A percentile compares a stretch with the other conserved stretches of the same genome.
Evolutionary conservation across 2,888 invertebrate genomes (phyloP).

Genomic region (Macrosiphum euphorbiae): DNA sequence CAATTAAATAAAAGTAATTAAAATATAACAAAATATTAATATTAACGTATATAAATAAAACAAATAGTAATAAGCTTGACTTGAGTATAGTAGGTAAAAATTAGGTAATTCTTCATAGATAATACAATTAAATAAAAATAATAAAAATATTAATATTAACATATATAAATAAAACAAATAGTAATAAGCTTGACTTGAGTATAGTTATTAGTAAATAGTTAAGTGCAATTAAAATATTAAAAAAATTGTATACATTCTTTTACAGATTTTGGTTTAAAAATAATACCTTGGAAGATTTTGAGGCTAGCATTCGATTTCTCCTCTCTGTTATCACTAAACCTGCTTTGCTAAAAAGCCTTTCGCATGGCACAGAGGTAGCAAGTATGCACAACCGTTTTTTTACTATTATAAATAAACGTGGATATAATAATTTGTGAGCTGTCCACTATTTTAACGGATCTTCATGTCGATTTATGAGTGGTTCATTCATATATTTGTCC

Average conservation of each 20-base stretch:
- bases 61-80: no score
- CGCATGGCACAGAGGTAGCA: conserved; percentile 68
- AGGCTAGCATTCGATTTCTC: background rate
- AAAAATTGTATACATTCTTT: background rate
- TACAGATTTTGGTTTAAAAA: conserved; percentile 65
- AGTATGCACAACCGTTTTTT: conserved; percentile 66
- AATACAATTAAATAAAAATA: no score
- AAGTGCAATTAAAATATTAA: no score
- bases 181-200: no score
- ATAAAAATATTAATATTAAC: no score
- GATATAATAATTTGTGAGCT: conserved; percentile 66
- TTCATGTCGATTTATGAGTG: conserved; percentile 62
- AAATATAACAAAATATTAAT: no score
- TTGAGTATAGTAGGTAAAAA: no score
- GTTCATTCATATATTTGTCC: conserved; percentile 66
- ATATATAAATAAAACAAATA: no score
- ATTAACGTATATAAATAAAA: no score
- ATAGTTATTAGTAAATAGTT: no score
- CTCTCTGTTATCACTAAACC: conserved; percentile 67
- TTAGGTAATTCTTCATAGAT: no score
- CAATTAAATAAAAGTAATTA: no score
- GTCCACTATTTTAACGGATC: conserved; percentile 67
- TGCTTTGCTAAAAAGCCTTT: conserved; percentile 68
- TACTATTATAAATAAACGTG: conserved; percentile 66
- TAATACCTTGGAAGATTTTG: background rate